phyloP scores from a whole-genome alignment of 2,888 invertebrate genomes.

The Megaustenia siamemsis region DNA sequence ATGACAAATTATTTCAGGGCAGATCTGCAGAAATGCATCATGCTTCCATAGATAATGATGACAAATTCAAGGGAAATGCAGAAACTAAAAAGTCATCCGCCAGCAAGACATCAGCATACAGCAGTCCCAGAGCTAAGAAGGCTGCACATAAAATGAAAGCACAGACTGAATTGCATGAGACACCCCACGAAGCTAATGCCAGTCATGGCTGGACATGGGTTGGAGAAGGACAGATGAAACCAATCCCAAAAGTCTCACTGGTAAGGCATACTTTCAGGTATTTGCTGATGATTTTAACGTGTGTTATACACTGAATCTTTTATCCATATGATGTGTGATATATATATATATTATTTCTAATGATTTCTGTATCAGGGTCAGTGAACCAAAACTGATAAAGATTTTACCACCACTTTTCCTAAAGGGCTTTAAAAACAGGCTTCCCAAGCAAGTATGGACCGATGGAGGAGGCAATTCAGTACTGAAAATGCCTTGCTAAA shows the following conservation, averaged over 20 bases:
- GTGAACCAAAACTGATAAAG: no score
- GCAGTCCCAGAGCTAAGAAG: conserved; percentile 22
- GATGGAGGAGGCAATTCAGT: no score
- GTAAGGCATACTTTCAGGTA: conserved; percentile 38
- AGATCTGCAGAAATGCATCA: background rate
- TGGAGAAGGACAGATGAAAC: conserved; percentile 68
- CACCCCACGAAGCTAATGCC: conserved; percentile 50
- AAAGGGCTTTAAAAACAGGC: no score
- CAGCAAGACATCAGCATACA: background rate
- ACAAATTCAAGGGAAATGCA: conserved; percentile 40
- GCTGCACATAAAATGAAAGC: conserved; percentile 37
- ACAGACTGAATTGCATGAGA: conserved; percentile 36
- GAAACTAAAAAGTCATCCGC: conserved; percentile 25
- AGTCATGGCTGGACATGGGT: conserved; percentile 73
- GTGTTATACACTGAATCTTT: background rate
- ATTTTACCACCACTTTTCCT: no score
- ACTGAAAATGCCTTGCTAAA: no score
- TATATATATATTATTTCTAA: no score
- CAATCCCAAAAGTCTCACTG: conserved; percentile 61
- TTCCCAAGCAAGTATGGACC: no score
- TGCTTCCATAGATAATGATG: background rate
- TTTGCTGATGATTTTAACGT: background rate
- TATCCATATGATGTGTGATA: background rate
- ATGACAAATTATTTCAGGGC: background rate
- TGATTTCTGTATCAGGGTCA: no score